Evolutionary conservation across 2,888 invertebrate genomes (phyloP).

Genomic region (Parascotia fuliginaria): DNA sequence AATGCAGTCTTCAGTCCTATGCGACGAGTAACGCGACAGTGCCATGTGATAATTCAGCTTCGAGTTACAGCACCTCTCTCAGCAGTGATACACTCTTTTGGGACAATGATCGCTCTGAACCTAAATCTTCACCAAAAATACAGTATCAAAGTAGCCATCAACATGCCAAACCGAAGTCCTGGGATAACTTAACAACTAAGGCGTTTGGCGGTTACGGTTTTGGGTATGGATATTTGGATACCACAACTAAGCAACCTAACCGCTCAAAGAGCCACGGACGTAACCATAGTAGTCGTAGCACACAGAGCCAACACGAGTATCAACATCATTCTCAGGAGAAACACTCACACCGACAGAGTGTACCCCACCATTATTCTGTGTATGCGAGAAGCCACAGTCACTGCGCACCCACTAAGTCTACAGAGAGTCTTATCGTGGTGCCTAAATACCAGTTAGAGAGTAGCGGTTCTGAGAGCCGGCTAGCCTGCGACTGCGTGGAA

Average conservation of each 20-base stretch:
- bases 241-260: slow-evolving; percentile 74
- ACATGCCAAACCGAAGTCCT: slow-evolving; percentile 92
- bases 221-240: slow-evolving; percentile 93
- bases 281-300: slow-evolving; percentile 86
- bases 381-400: slow-evolving; percentile 81
- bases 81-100: slow-evolving; percentile 95
- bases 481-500: slow-evolving; percentile 90
- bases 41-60: slow-evolving; percentile 89
- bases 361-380: slow-evolving; percentile 76
- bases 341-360: slow-evolving; percentile 78
- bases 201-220: slow-evolving; percentile 94
- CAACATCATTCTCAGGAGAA: slow-evolving; percentile 72
- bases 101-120: slow-evolving; percentile 86
- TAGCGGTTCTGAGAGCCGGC: slow-evolving; percentile 88
- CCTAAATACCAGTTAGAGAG: slow-evolving; percentile 87
- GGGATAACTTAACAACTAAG: slow-evolving; percentile 95
- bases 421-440: slow-evolving; percentile 90
- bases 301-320: slow-evolving; percentile 83
- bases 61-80: slow-evolving; percentile 93
- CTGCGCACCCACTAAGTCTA: slow-evolving; percentile 91
- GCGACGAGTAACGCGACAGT: slow-evolving; percentile 90
- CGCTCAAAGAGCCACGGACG: slow-evolving; percentile 80
- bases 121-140: slow-evolving; percentile 77
- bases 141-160: slow-evolving; percentile 79
- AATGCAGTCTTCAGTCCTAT: slow-evolving; percentile 93